Base-by-base conservation (phyloP, 2,888 invertebrate species). In the Lepidocyrtoides sp. region DNA sequence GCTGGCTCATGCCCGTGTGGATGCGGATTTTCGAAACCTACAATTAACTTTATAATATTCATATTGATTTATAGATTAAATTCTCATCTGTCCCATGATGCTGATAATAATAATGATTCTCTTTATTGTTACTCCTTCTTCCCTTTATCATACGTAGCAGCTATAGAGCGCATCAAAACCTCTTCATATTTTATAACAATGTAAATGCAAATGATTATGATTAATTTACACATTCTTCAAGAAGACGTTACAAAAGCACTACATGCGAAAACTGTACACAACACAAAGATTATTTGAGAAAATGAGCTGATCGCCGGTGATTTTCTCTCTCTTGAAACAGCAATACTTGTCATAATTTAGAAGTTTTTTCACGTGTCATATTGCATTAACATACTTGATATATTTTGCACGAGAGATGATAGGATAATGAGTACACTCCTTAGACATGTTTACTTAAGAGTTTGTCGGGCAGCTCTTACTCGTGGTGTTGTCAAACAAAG, bases 331-430 rank as follows among this genome's bases (percentile, higher is more conserved):
- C 36, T 69, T 69, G 66, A 69, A 69, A 69, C 44, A 44, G 44
- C 32, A 23, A 77, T 51, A 66, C 63, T 66, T 87, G 87, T 79
- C 81, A 88, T 88, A 88, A 88, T 88, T 88, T 88, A 81, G 48
- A 23, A 69, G 36, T 88, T 69, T 88, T 88, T 81, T 88, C 63
- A 81, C 92, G 82, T 88, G 91, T 90, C 91, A 92, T 89, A 89
- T 92, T 86, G 86, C 69, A 92, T 92, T 91, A 90, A 83, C 91
- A 91, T 92, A 91, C 90, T 84, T 91, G 92, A 92, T 92, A 92
- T 91, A 92, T 91, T 92, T 87, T 82, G 89, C 86, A 90, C 89
- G 86, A 85, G 36, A 32, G 79, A 79, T 77, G 84, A 75, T 89
- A 87, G 77, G 87, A 79, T 87, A 69, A 79, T 81, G 69, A 81